phyloP scores from a whole-genome alignment of 2,113 vertebrate genomes.

The Neofelis nebulosa region DNA sequence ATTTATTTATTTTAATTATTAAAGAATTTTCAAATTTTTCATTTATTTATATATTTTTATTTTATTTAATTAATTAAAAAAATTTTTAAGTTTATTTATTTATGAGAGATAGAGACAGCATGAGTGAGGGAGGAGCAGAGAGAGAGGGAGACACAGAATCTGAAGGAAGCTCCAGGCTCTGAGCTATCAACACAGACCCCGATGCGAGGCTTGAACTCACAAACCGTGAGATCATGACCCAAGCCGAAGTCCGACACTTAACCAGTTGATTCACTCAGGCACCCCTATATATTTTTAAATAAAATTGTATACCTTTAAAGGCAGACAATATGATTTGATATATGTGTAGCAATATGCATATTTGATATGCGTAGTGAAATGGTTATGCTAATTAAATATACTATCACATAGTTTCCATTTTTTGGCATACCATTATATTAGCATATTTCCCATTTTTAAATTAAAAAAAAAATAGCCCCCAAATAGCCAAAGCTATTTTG shows the following conservation, averaged over 20 bases:
- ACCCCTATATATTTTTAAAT: neutral
- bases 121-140: too few species aligned
- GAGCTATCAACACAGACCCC: too few species aligned
- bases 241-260: too few species aligned
- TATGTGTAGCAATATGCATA: neutral
- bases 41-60: neutral
- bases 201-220: too few species aligned
- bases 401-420: neutral
- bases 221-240: too few species aligned
- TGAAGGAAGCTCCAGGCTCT: too few species aligned
- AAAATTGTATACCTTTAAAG: neutral
- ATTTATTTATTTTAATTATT: neutral
- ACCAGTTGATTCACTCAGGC: too few species aligned
- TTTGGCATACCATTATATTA: neutral
- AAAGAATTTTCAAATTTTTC: neutral
- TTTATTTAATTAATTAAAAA: too few species aligned
- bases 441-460: neutral
- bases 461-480: neutral
- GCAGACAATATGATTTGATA: neutral
- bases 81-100: too few species aligned
- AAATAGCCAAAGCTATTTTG: neutral
- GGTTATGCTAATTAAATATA: neutral
- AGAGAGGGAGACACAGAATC: too few species aligned
- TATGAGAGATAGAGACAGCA: too few species aligned
- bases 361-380: neutral